phyloP scores from a whole-genome alignment of 1,140 invertebrate genomes.

The Harlomillsia oculata region DNA sequence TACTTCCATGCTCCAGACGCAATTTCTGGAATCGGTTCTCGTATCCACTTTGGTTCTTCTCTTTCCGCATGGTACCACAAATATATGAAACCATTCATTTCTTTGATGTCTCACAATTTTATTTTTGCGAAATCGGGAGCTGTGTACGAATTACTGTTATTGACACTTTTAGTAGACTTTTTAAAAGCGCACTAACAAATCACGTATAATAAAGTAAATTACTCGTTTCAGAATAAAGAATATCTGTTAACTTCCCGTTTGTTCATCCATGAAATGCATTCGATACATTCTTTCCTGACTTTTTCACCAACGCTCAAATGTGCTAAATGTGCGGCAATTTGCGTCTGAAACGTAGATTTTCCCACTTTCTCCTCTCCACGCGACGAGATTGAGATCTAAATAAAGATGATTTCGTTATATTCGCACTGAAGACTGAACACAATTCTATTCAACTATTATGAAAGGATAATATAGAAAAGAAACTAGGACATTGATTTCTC shows the following conservation, averaged over 20 bases:
- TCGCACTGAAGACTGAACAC: neutral
- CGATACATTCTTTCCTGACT: constrained; percentile 46
- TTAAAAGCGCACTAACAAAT: neutral
- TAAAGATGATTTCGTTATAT: neutral
- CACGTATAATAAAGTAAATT: constrained; percentile 16
- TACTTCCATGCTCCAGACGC: constrained; percentile 51
- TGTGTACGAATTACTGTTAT: constrained; percentile 1
- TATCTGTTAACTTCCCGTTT: constrained; percentile 45
- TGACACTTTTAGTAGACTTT: neutral
- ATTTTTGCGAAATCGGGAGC: constrained; percentile 46
- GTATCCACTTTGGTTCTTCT: constrained; percentile 57
- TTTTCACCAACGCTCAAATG: constrained; percentile 47
- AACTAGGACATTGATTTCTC: constrained; percentile 25
- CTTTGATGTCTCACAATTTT: constrained; percentile 54
- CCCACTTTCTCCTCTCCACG: constrained; percentile 44
- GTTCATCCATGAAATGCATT: constrained; percentile 54
- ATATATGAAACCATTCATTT: constrained; percentile 66
- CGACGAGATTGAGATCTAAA: constrained; percentile 45
- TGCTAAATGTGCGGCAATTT: constrained; percentile 52
- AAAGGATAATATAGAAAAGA: neutral
- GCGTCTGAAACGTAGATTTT: constrained; percentile 46
- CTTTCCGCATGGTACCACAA: constrained; percentile 74
- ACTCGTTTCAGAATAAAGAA: constrained; percentile 47
- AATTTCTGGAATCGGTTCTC: constrained; percentile 49
- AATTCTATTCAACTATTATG: neutral